Evolutionary conservation across 1,140 invertebrate species (phyloP).

Genomic region (Anastrepha ludens): DNA sequence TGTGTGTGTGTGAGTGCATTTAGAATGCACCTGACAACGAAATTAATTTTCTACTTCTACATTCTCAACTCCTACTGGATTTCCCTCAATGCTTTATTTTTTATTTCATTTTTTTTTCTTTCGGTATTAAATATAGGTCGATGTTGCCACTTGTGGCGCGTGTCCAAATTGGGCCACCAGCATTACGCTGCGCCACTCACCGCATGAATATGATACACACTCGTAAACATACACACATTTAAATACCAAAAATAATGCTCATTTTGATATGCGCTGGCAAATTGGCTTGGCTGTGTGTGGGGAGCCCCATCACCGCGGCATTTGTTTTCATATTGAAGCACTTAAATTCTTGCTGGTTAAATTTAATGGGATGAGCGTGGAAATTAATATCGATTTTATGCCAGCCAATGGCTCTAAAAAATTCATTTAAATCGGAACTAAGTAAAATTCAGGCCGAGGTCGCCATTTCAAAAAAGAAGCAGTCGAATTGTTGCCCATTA

Average conservation of each 20-base stretch:
- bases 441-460: too few relatives aligned
- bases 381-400: too few relatives aligned
- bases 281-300: neutral
- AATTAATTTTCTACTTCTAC: constrained; percentile 21
- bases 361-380: neutral
- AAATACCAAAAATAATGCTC: constrained; percentile 16
- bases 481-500: too few relatives aligned
- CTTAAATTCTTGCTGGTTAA: constrained; percentile 1
- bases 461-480: too few relatives aligned
- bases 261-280: constrained; percentile 28
- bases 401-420: too few relatives aligned
- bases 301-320: neutral
- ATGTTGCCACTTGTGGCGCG: constrained; percentile 26
- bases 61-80: constrained; percentile 29
- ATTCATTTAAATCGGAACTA: too few relatives aligned
- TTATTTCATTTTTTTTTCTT: too few relatives aligned
- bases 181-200: neutral
- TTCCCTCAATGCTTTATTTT: neutral
- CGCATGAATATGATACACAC: neutral
- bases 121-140: neutral
- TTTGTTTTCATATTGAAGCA: neutral
- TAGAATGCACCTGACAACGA: constrained; percentile 3
- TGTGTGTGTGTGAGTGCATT: neutral
- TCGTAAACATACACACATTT: neutral
- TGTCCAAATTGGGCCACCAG: constrained; percentile 30